Percentiles rank a stretch among this genome's conserved stretches.
phyloP scores from a whole-genome alignment of 2,888 invertebrate genomes.

The Desoria tigrina region DNA sequence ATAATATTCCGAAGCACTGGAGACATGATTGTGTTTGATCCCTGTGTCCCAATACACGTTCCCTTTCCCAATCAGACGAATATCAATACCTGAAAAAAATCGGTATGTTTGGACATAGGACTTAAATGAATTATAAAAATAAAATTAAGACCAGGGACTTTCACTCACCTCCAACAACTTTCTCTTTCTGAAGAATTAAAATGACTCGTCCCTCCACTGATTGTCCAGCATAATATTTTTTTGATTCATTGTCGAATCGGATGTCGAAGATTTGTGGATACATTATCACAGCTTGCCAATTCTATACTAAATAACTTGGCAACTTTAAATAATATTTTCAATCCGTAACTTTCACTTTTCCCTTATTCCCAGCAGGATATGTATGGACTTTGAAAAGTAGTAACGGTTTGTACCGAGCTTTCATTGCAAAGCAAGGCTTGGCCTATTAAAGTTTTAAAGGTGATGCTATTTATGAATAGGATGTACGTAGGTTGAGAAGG shows the following conservation, averaged over 20 bases:
- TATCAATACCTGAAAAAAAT: constrained; percentile 27
- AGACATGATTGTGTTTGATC: constrained; percentile 34
- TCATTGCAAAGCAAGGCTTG: no score
- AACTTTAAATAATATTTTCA: no score
- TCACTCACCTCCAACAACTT: constrained; percentile 33
- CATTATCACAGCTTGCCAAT: constrained; percentile 25
- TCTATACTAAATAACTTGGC: neutral
- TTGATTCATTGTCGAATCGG: constrained; percentile 31
- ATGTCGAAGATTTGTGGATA: constrained; percentile 40
- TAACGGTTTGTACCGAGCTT: no score
- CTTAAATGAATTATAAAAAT: neutral
- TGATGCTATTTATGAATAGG: no score
- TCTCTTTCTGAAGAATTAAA: constrained; percentile 32
- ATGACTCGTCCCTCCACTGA: constrained; percentile 32
- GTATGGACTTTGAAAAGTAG: no score
- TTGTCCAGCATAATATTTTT: constrained; percentile 34
- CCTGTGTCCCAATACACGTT: constrained; percentile 36
- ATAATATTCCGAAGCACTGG: constrained; percentile 28
- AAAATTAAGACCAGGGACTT: no score
- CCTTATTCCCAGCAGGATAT: no score
- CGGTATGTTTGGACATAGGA: no score
- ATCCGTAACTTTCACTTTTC: no score
- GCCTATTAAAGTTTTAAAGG: no score
- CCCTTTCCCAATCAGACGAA: constrained; percentile 35
- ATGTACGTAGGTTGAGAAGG: no score